Conservation (phyloP, 1,140 invertebrate species). For the Oscheius sp. region DNA sequence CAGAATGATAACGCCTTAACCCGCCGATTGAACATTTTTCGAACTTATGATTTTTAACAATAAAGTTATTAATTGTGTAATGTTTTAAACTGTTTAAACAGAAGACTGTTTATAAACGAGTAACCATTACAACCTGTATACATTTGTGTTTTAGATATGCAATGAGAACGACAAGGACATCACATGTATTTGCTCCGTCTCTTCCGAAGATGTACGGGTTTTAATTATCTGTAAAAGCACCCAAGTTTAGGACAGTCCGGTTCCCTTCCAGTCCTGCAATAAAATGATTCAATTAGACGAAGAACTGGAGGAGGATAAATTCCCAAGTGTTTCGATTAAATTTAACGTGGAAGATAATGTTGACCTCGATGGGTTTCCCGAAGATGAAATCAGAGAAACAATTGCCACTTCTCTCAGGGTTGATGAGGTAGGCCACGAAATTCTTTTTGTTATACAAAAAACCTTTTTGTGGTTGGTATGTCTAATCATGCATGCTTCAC, state of each 20-base stretch:
- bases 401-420: conserved; percentile 24
- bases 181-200: conserved; percentile 12
- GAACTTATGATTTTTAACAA: no score
- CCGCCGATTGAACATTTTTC: no score
- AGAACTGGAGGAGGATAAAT: conserved; percentile 23
- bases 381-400: conserved; percentile 26
- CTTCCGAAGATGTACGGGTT: conserved; percentile 14
- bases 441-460: not conserved
- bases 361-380: conserved; percentile 25
- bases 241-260: conserved; percentile 14
- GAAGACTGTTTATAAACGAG: no score
- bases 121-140: no score
- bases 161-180: conserved; percentile 3
- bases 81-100: no score
- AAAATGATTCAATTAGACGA: conserved; percentile 5
- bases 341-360: conserved; percentile 31
- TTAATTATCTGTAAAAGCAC: not conserved
- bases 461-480: no score
- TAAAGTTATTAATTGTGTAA: no score
- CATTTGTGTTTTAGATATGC: not conserved
- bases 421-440: conserved; percentile 21
- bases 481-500: no score
- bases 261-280: conserved; percentile 17
- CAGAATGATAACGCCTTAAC: no score
- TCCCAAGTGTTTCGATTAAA: conserved; percentile 26